Conservation (phyloP, 2,888 invertebrate genomes). For the Xylocampa areola region DNA sequence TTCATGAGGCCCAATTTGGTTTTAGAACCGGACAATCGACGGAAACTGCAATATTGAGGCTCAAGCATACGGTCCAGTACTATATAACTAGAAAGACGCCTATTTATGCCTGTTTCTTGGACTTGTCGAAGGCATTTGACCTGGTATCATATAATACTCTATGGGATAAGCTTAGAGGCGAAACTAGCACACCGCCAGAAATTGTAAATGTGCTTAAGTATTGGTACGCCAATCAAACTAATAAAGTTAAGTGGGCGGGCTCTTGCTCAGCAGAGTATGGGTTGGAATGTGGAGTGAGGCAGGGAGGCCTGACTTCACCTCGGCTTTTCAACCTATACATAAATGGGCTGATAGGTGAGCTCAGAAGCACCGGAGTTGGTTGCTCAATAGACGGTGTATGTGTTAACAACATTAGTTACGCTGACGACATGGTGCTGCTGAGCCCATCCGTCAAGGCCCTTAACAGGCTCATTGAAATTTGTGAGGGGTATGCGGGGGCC, state of each 20-base stretch:
- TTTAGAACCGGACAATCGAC: constrained; percentile 11
- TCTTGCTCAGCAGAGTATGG: constrained; percentile 6
- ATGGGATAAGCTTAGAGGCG: neutral
- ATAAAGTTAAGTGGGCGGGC: constrained; percentile 16
- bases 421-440: too few species aligned
- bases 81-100: constrained; percentile 9
- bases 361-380: constrained; percentile 2
- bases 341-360: constrained; percentile 9
- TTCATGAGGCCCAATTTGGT: constrained; percentile 5
- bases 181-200: constrained; percentile 1
- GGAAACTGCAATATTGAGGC: constrained; percentile 13
- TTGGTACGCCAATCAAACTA: constrained; percentile 4
- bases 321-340: too few species aligned
- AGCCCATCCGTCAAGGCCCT: too few species aligned
- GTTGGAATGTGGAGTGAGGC: too few species aligned
- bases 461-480: neutral
- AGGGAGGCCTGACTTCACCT: too few species aligned
- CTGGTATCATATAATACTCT: neutral
- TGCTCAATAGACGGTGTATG: too few species aligned
- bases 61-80: constrained; percentile 21
- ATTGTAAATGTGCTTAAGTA: neutral
- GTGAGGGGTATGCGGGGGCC: too few species aligned
- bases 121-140: too few species aligned
- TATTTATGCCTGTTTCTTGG: too few species aligned
- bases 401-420: too few species aligned